These are phyloP conservation scores for Orthonyx spaldingii DNA, from an alignment of 2,113 vertebrate genomes.

Conservation along the genomic window DNA sequence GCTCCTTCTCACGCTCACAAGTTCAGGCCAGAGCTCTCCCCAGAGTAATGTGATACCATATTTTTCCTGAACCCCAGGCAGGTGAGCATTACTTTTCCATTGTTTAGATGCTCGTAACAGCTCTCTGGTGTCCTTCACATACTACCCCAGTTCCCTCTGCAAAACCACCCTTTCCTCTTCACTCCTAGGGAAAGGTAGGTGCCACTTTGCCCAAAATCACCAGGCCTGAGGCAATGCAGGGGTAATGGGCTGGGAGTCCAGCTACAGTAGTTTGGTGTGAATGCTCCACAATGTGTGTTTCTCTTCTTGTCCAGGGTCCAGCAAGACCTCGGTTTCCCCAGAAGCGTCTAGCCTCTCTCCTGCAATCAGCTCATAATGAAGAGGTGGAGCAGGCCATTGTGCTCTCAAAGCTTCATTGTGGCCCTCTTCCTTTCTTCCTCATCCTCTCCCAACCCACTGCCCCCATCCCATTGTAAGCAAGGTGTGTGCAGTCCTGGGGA, in stretches of 20 bases:
- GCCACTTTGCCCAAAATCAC: neutral
- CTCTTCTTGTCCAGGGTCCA: neutral
- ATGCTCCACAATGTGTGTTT: neutral
- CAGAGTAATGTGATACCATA: neutral
- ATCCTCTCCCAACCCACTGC: neutral
- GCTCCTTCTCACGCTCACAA: neutral
- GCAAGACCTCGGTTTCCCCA: neutral
- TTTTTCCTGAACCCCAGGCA: neutral
- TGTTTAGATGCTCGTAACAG: neutral
- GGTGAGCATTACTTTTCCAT: neutral
- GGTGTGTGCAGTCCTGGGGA: neutral
- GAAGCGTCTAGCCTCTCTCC: neutral
- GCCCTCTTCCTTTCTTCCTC: neutral
- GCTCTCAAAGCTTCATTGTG: neutral
- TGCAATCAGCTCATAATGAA: neutral
- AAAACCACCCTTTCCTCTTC: neutral
- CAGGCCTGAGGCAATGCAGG: neutral
- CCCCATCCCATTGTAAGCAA: rapidly evolving
- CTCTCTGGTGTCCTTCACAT: neutral
- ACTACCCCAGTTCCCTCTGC: neutral
- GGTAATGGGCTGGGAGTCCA: neutral
- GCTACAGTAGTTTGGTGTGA: neutral
- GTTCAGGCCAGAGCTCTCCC: neutral
- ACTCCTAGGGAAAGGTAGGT: neutral
- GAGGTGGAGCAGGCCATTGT: rapidly evolving